A percentile compares a stretch with the other conserved stretches of the same genome.
phyloP scores from a whole-genome alignment of 30 jellyfish, hydroid and myxozoan species.

The Aurelia aurita region DNA sequence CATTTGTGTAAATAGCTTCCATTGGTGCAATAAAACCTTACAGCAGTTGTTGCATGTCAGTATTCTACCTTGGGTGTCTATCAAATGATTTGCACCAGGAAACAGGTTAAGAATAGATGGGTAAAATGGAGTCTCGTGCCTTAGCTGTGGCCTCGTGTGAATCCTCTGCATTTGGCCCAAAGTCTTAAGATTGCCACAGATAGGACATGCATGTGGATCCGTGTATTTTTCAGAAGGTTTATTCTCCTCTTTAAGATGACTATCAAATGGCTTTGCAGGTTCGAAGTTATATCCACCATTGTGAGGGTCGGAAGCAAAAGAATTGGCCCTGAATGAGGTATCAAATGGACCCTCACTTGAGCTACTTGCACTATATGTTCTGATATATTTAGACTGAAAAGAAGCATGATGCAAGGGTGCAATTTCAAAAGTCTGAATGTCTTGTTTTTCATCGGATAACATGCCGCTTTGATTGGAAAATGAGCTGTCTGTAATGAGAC shows the following conservation, averaged over 20 bases:
- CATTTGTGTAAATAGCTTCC: conserved; percentile 64
- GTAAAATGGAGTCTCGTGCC: conserved; percentile 76
- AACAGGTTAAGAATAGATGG: conserved; percentile 37
- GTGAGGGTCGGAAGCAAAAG: no score
- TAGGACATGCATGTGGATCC: conserved; percentile 17
- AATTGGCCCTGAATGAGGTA: no score
- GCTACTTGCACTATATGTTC: background rate
- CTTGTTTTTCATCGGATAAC: background rate
- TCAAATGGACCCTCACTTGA: no score
- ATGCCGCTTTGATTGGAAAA: conserved; percentile 9
- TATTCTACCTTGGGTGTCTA: conserved; percentile 70
- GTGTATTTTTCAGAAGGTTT: background rate
- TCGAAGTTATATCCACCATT: no score
- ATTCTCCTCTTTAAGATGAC: background rate
- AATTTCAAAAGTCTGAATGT: background rate
- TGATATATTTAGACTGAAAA: background rate
- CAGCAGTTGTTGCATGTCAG: conserved; percentile 42
- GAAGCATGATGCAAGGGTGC: background rate
- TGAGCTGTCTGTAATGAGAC: no score
- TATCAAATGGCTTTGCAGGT: no score
- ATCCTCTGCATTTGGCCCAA: conserved; percentile 9
- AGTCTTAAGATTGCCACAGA: conserved; percentile 40
- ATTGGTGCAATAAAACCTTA: conserved; percentile 51
- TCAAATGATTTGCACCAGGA: background rate
- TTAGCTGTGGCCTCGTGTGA: conserved; percentile 75